Evolutionary conservation across 2,888 invertebrate species (phyloP), one percentile per base, ranked within the genome.

Genomic region (Drosophila atripex): DNA sequence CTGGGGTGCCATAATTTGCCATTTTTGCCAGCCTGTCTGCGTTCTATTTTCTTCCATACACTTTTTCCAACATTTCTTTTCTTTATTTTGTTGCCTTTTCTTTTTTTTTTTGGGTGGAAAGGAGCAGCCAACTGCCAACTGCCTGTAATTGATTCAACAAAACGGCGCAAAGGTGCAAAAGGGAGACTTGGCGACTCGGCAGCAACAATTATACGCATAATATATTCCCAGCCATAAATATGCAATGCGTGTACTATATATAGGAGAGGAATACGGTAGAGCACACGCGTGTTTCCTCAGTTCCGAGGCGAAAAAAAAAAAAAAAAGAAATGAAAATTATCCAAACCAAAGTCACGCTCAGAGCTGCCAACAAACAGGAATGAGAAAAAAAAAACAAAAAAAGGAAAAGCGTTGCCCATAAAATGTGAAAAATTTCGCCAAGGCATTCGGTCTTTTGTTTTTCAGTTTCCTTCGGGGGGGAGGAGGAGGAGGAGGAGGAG

Each of bases 1-100:
- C 88, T 74, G 69, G 83, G 80, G 87, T 82, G 89, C 79, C 88
- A 87, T 88, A 87, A 85, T 89, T 88, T 84, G 88, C 88, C 88
- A 84, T 87, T 83, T 83, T 85, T 80, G 86, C 88, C 82, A 56
- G 69, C 58, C 66, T 35, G 28, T 50, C 38, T 57, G 58, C 54
- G 49, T 60, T 59, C 70, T 54, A 41, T 55, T 45, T 58, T 47
- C 53, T 38, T 51, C 52, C n/a, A 3, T 32, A n/a, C n/a, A 8
- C 32, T 57, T 46, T 52, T 51, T 58, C 52, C 49, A 53, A 43
- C 21, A 14, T 49, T 49, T 43, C 30, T 39, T 60, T 47, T 25
- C 52, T 51, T 50, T 59, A 35, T 18, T n/a, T 16, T 35, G 32
- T 41, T 16, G 2, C 25, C 30, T 12, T 49, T 56, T n/a, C n/a